phyloP scores from a whole-genome alignment of 2,888 invertebrate genomes.

The Cotesia congregata region DNA sequence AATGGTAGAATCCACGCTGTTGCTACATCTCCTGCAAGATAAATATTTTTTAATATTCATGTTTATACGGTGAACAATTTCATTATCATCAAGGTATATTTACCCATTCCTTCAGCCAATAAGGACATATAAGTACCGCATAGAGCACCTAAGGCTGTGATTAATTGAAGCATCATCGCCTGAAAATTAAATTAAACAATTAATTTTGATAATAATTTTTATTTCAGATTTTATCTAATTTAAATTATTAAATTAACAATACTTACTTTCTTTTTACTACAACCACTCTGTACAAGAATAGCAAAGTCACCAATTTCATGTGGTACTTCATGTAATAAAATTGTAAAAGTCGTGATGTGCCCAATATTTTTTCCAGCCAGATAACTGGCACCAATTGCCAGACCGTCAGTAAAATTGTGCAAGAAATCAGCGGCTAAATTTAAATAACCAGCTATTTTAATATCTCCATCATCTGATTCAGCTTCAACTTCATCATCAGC shows the following conservation, averaged over 20 bases:
- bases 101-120: constrained; percentile 80
- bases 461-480: constrained; percentile 65
- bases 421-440: constrained; percentile 98
- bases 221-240: no score
- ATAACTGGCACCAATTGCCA: constrained; percentile 98
- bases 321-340: constrained; percentile 97
- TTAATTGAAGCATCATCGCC: constrained; percentile 94
- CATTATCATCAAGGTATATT: constrained; percentile 46
- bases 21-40: constrained; percentile 76
- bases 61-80: not conserved
- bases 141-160: constrained; percentile 95
- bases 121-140: constrained; percentile 93
- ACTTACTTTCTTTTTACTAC: constrained; percentile 84
- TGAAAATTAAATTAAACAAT: constrained; percentile 58
- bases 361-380: constrained; percentile 91
- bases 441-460: constrained; percentile 92
- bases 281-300: constrained; percentile 97
- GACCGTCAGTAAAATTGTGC: constrained; percentile 99
- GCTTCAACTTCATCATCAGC: constrained; percentile 49
- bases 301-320: constrained; percentile 99
- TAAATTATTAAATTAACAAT: constrained; percentile 9
- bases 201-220: not conserved
- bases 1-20: constrained; percentile 95
- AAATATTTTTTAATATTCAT: constrained; percentile 29
- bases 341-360: constrained; percentile 93